Conservation (phyloP, 2,797 vertebrate genomes). For the Onychomys torridus region DNA sequence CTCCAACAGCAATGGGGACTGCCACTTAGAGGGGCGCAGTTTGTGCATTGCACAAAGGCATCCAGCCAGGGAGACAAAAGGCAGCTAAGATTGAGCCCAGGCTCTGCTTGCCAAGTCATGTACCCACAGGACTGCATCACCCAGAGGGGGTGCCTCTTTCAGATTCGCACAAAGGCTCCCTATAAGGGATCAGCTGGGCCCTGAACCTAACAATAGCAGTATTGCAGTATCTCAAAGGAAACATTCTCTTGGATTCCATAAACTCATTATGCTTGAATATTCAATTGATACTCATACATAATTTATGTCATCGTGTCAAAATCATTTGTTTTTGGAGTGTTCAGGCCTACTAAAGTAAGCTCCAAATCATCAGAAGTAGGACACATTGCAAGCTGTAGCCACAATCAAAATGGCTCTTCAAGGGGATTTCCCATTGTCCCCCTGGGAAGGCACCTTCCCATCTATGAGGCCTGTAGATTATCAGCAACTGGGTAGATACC, state of each 20-base stretch:
- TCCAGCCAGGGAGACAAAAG: constrained; percentile 63
- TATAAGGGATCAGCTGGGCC: constrained; percentile 78
- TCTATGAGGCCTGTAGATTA: constrained; percentile 14
- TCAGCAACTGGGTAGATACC: neutral
- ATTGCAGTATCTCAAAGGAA: constrained; percentile 79
- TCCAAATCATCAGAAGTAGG: constrained; percentile 28
- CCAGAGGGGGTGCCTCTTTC: constrained; percentile 68
- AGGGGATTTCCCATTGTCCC: constrained; percentile 19
- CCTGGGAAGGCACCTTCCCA: neutral
- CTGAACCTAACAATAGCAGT: constrained; percentile 78
- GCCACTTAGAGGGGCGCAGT: constrained; percentile 25
- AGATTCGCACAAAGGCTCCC: constrained; percentile 78
- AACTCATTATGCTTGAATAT: constrained; percentile 75
- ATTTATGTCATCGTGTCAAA: constrained; percentile 75
- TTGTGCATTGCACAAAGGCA: constrained; percentile 52
- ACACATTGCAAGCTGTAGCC: constrained; percentile 10
- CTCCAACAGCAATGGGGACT: constrained; percentile 12
- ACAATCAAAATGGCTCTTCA: constrained; percentile 54
- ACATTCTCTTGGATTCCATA: constrained; percentile 75
- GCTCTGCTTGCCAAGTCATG: constrained; percentile 61
- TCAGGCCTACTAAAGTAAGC: constrained; percentile 47
- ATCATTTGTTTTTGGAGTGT: constrained; percentile 72
- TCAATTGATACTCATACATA: constrained; percentile 72
- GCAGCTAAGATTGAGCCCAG: constrained; percentile 44
- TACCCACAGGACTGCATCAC: constrained; percentile 54